A percentile compares a stretch with the other conserved stretches of the same genome.
phyloP scores from a whole-genome alignment of 1,140 invertebrate genomes.

The Apis cerana region DNA sequence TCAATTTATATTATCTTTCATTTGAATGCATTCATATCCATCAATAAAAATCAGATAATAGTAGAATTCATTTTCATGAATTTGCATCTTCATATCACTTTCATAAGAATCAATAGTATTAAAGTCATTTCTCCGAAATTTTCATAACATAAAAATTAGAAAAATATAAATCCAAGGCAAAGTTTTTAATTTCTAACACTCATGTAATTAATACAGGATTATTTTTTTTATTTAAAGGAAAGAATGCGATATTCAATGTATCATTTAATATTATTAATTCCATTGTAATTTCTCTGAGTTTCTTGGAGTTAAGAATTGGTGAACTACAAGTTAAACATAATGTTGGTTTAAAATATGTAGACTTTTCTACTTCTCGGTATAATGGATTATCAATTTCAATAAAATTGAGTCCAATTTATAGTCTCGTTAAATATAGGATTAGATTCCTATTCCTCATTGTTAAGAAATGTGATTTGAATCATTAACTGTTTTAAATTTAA shows the following conservation, averaged over 20 bases:
- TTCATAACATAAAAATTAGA: not conserved
- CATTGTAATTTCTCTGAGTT: slow-evolving; percentile 6
- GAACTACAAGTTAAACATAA: not conserved
- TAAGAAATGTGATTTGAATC: not conserved
- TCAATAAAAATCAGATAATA: not conserved
- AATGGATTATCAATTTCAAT: not conserved
- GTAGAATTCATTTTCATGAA: not conserved
- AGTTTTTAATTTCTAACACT: not conserved
- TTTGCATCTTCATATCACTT: not conserved
- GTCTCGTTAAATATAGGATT: not conserved
- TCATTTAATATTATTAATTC: not conserved
- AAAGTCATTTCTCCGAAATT: not conserved
- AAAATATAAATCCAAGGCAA: not conserved
- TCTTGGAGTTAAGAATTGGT: not conserved
- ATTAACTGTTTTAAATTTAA: not conserved
- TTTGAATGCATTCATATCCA: not conserved
- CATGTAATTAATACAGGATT: not conserved
- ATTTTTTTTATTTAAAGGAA: not conserved
- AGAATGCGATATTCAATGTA: not conserved
- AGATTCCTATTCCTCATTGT: not conserved
- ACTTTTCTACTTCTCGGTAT: not conserved
- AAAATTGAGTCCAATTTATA: not conserved
- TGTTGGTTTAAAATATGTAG: not conserved
- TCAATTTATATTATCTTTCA: not conserved
- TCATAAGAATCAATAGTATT: not conserved